A percentile compares a stretch with the other conserved stretches of the same genome.
phyloP scores from a whole-genome alignment of 2,113 vertebrate species.

The Rhabdornis inornatus region DNA sequence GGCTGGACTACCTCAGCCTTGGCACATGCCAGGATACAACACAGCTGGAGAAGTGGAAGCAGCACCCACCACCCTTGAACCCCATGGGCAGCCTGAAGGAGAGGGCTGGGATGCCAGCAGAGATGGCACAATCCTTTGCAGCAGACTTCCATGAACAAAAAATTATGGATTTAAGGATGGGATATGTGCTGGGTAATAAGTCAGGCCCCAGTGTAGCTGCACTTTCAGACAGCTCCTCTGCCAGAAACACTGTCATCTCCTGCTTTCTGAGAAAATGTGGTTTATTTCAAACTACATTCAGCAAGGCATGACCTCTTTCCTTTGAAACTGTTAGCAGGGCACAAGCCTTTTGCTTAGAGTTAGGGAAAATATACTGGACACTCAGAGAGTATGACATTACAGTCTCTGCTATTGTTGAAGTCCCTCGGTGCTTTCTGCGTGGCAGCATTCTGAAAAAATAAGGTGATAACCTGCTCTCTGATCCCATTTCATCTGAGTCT shows the following conservation, averaged over 20 bases:
- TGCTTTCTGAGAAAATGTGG: background rate
- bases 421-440: background rate
- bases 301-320: background rate
- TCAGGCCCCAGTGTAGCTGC: background rate
- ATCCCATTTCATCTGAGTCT: background rate
- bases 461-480: background rate
- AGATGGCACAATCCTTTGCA: background rate
- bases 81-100: background rate
- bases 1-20: background rate
- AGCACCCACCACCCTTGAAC: background rate
- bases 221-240: background rate
- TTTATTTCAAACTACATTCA: background rate
- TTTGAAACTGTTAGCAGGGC: conserved; percentile 11
- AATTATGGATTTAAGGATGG: background rate
- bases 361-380: background rate
- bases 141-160: background rate
- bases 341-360: background rate
- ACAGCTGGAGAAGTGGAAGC: background rate
- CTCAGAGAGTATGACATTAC: background rate
- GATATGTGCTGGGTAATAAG: background rate
- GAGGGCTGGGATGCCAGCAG: background rate
- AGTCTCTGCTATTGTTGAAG: background rate
- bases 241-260: background rate
- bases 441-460: background rate
- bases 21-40: background rate